Conservation (phyloP, 2,113 vertebrate species). For the Odobenus rosmarus region DNA sequence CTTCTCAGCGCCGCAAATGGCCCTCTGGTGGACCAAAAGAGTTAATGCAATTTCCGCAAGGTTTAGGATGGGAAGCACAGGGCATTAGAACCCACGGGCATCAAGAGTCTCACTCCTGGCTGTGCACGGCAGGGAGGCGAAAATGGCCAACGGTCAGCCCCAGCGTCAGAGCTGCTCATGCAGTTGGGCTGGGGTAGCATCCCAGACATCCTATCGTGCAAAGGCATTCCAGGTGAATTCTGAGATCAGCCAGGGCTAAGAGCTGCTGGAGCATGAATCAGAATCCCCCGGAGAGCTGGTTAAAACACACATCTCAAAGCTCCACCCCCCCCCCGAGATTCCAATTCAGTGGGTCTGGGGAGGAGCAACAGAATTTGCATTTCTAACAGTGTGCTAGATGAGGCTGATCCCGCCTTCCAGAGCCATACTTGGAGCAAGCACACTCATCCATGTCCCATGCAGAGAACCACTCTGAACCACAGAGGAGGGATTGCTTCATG, state of each 20-base stretch:
- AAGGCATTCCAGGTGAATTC: neutral
- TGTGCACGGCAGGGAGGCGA: too few relatives aligned
- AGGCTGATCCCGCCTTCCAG: neutral
- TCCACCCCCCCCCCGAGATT: neutral
- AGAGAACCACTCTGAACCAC: neutral
- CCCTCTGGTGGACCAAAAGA: slow-evolving; percentile 49
- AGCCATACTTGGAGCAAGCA: accelerated
- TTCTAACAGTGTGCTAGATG: neutral
- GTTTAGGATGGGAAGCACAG: accelerated
- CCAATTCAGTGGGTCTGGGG: neutral
- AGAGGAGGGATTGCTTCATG: neutral
- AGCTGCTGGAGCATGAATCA: neutral
- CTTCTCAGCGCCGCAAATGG: accelerated
- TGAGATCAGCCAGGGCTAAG: neutral
- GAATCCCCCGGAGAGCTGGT: neutral
- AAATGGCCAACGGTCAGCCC: neutral
- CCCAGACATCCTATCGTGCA: neutral
- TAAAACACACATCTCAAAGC: neutral
- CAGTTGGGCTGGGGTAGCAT: neutral
- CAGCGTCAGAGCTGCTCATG: accelerated
- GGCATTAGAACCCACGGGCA: accelerated
- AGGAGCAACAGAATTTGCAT: neutral
- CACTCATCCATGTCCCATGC: accelerated
- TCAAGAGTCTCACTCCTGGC: neutral
- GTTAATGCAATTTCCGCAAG: neutral